These are phyloP conservation scores for Saccostrea glomerata DNA, from an alignment of 1,140 invertebrate species.

Conservation along the genomic window DNA sequence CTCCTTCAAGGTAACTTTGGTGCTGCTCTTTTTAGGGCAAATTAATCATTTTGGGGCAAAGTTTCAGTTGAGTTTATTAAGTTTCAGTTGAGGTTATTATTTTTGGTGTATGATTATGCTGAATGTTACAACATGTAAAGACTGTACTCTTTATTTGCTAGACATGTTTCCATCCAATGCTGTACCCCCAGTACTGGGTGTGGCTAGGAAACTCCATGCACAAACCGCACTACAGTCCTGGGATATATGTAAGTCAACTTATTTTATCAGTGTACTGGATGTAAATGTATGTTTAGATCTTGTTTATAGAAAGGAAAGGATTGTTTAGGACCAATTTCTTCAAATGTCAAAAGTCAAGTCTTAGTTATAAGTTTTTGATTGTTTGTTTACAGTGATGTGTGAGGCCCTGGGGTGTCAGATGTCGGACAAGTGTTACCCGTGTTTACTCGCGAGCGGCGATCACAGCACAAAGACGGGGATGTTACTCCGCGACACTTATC, in stretches of 20 bases:
- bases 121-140: too few species aligned
- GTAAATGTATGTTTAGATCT: too few species aligned
- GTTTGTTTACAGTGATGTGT: slow-evolving; percentile 67
- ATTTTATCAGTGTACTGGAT: too few species aligned
- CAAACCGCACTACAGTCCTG: slow-evolving; percentile 72
- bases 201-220: slow-evolving; percentile 68
- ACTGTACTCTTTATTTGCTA: slow-evolving; percentile 58
- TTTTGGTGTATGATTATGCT: too few species aligned
- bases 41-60: too few species aligned
- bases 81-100: too few species aligned
- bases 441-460: slow-evolving; percentile 66
- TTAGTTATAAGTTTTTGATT: background rate
- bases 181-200: slow-evolving; percentile 67
- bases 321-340: too few species aligned
- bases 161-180: slow-evolving; percentile 72
- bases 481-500: slow-evolving; percentile 70
- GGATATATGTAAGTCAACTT: slow-evolving; percentile 70
- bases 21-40: too few species aligned
- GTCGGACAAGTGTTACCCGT: slow-evolving; percentile 74
- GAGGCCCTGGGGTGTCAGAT: slow-evolving; percentile 63
- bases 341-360: too few species aligned
- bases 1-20: too few species aligned
- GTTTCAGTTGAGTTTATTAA: too few species aligned
- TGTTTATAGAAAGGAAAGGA: too few species aligned
- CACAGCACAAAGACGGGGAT: slow-evolving; percentile 74